Base-by-base conservation (phyloP, 2,888 invertebrate species). In the Autographa pulchrina region DNA sequence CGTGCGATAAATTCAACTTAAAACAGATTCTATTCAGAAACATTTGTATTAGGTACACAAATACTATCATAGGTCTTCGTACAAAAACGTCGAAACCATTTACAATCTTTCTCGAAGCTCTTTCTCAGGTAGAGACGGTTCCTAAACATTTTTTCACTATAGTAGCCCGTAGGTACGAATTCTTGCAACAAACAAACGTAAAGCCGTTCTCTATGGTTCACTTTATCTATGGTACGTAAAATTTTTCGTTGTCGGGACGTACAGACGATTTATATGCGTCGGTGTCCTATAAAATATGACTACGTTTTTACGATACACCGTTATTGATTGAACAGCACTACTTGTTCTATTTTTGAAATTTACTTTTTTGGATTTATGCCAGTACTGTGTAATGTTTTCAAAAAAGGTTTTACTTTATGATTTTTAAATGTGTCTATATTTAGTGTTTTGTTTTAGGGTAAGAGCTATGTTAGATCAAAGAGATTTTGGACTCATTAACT, bases 261-360 rank as follows among this genome's bases (percentile, higher is more conserved):
- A 76, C 79, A 70, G 67, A 81, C 78, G 82, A 88, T 88, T 89
- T 87, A 86, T 85, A 84, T 80, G 75, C 78, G 75, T 77, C 75
- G 78, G 78, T 80, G 78, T 78, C 78, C 65, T 78, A 70, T 78
- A 84, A 85, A 86, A 81, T 86, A 86, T 87, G 85, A 86, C 83
- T 77, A 82, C 75, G 81, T 83, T 87, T 87, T 87, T 86, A 88
- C 81, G 85, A 83, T 80, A 74, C 78, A 75, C 68, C 68, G 77
- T 79, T 81, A 84, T 86, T 85, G 82, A 85, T 85, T 78, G 86
- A 68, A 78, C 64, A 68, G 68, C 71, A 78, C 65, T 60, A 78
- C 65, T 60, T 41, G 58, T 43, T 78, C 54, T 78, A 69, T 77
- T 81, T 81, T 82, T 75, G 61, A 35, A 54, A 20, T 64, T 72